Conservation (phyloP, 2,797 vertebrate genomes). For the Trichosurus vulpecula region DNA sequence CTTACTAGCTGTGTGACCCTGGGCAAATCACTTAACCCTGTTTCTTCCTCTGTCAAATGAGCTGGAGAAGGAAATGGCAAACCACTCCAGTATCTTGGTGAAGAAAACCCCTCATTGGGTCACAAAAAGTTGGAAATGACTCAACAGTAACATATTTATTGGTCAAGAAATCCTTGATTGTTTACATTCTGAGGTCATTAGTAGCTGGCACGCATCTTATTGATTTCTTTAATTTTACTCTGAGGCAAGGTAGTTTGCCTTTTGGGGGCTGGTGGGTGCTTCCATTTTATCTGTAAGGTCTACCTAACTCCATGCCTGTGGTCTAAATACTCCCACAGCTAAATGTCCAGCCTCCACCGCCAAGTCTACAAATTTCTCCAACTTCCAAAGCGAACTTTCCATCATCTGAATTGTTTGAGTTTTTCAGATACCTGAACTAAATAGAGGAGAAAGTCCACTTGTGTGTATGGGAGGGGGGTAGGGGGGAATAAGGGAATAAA, state of each 20-base stretch:
- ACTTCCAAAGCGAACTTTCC: neutral
- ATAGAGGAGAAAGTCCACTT: neutral
- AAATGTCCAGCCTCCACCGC: neutral
- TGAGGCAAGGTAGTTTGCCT: neutral
- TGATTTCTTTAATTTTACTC: slow-evolving; percentile 64
- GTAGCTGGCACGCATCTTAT: slow-evolving; percentile 52
- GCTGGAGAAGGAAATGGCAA: too few species aligned
- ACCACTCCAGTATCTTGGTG: too few species aligned
- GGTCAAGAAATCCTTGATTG: slow-evolving; percentile 62
- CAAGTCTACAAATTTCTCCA: neutral
- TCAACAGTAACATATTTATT: slow-evolving; percentile 46
- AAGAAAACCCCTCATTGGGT: neutral
- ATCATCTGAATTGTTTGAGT: neutral
- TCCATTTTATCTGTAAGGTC: neutral
- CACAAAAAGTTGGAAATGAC: neutral
- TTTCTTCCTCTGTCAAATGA: too few species aligned
- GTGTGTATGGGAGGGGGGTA: neutral
- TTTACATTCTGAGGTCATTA: slow-evolving; percentile 62
- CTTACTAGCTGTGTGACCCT: neutral
- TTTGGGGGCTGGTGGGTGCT: neutral
- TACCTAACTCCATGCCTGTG: neutral
- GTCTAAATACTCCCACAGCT: neutral
- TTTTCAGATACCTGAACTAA: neutral
- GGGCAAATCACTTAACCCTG: too few species aligned
- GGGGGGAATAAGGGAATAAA: neutral